A percentile compares a stretch with the other conserved stretches of the same genome.
Evolutionary conservation across 1,140 invertebrate genomes (phyloP).

Genomic region (Platyscapa corneri): DNA sequence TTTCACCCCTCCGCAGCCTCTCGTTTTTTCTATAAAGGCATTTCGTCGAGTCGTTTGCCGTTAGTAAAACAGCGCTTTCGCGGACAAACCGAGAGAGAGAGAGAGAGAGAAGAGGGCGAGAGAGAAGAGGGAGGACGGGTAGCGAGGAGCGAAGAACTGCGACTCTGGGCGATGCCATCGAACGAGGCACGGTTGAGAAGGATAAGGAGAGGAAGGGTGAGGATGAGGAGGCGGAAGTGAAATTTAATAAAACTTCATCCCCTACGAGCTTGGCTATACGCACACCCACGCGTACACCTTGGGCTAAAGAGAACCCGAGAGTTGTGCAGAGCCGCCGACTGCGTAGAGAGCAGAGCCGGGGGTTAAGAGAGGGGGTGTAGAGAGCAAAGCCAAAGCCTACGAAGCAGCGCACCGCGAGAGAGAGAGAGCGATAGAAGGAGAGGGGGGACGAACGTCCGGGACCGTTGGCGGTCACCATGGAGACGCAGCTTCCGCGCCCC

Average conservation of each 20-base stretch:
- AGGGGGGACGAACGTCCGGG: slow-evolving; percentile 61
- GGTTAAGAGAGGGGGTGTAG: background rate
- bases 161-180: background rate
- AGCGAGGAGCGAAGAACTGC: background rate
- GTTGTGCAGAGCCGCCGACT: background rate
- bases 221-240: slow-evolving; percentile 62
- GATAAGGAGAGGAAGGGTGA: slow-evolving; percentile 41
- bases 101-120: background rate
- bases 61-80: slow-evolving; percentile 35
- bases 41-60: slow-evolving; percentile 41
- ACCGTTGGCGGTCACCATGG: slow-evolving; percentile 74
- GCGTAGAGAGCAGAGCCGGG: background rate
- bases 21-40: slow-evolving; percentile 10
- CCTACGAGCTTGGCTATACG: slow-evolving; percentile 56
- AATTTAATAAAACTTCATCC: slow-evolving; percentile 75
- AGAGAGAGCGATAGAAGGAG: slow-evolving; percentile 11
- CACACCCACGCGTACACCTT: slow-evolving; percentile 30
- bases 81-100: background rate
- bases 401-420: background rate
- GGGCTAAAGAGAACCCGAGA: background rate
- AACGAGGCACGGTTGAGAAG: slow-evolving; percentile 9
- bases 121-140: background rate
- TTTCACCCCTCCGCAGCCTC: background rate
- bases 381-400: background rate
- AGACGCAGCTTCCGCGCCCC: slow-evolving; percentile 71